Conservation (phyloP, 1,140 invertebrate genomes). For the Venturia canescens region DNA sequence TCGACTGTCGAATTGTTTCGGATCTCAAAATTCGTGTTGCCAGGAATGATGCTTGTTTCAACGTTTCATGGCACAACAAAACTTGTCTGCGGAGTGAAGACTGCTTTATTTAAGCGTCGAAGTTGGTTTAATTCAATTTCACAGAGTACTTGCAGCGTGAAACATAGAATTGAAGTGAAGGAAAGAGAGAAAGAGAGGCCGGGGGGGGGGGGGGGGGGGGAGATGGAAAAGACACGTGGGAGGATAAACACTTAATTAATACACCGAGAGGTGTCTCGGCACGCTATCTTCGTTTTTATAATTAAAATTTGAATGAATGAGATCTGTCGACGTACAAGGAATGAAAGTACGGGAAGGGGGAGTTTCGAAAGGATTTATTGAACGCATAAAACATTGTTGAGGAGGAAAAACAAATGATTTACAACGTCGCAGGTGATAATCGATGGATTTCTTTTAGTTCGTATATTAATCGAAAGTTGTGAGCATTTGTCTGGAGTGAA, state of each 20-base stretch:
- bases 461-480: too few relatives aligned
- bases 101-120: constrained; percentile 6
- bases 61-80: neutral
- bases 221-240: neutral
- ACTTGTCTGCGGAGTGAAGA: neutral
- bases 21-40: neutral
- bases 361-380: neutral
- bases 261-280: neutral
- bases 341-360: neutral
- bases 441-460: too few relatives aligned
- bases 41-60: neutral
- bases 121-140: constrained; percentile 8
- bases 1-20: too few relatives aligned
- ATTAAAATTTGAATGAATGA: constrained; percentile 27
- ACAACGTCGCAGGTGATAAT: too few relatives aligned
- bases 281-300: constrained; percentile 7
- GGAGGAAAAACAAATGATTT: neutral
- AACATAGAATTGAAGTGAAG: neutral
- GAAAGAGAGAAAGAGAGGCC: neutral
- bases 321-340: neutral
- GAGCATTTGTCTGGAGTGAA: too few relatives aligned
- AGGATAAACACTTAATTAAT: constrained; percentile 14
- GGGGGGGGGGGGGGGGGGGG: too few relatives aligned
- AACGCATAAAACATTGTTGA: neutral
- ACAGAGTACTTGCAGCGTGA: constrained; percentile 1